A percentile compares a stretch with the other conserved stretches of the same genome.
Conservation (phyloP, 2,797 vertebrate species). For the Balearica regulorum region DNA sequence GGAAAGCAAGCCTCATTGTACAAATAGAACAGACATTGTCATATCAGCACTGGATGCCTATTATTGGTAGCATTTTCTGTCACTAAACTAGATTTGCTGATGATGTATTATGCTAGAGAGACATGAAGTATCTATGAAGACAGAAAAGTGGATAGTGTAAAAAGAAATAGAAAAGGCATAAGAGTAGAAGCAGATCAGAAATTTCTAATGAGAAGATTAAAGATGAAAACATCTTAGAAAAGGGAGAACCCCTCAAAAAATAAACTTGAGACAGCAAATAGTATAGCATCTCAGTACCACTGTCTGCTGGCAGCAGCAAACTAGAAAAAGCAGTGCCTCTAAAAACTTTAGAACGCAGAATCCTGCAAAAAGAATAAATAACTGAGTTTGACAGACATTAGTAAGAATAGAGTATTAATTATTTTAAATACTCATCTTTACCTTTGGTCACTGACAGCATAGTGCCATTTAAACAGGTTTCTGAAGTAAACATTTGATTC, state of each 20-base stretch:
- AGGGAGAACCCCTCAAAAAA: not conserved
- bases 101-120: not conserved
- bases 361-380: not conserved
- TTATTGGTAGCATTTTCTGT: not conserved
- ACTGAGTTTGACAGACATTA: not conserved
- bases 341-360: not conserved
- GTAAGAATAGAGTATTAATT: not conserved
- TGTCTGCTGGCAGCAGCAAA: not conserved
- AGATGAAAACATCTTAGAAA: not conserved
- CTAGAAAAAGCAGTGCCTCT: not conserved
- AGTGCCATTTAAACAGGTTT: not conserved
- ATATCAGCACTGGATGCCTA: not conserved
- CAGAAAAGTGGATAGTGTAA: not conserved
- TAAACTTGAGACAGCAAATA: not conserved
- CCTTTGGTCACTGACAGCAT: not conserved
- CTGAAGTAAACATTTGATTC: not conserved
- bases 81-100: not conserved
- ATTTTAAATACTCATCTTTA: not conserved
- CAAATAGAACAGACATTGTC: not conserved
- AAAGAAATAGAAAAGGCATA: not conserved
- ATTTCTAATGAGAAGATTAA: not conserved
- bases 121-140: not conserved
- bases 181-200: not conserved
- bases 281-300: not conserved
- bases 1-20: not conserved